Evolutionary conservation across 2,888 invertebrate genomes (phyloP).

Genomic region (Lamellibrachia satsuma): DNA sequence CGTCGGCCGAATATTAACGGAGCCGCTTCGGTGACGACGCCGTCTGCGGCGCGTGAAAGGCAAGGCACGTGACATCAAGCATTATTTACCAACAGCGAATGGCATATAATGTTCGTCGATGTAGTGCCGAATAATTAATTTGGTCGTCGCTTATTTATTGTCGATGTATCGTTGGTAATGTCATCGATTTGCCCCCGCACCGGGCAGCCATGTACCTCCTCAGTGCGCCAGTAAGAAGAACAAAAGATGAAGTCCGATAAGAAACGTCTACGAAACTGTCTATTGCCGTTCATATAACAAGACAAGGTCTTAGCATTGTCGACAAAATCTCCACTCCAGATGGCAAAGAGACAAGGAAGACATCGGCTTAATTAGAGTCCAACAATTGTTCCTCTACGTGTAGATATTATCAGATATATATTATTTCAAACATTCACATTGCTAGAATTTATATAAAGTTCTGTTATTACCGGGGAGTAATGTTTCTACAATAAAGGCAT

Average conservation of each 20-base stretch:
- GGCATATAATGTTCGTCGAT: not conserved
- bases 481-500: not conserved
- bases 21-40: not conserved
- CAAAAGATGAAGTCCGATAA: not conserved
- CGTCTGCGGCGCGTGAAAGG: not conserved
- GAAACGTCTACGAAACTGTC: not conserved
- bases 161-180: conserved; percentile 13
- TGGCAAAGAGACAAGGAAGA: not conserved
- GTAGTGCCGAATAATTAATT: conserved; percentile 4
- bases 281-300: not conserved
- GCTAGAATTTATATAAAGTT: not conserved
- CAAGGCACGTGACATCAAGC: not conserved
- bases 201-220: not conserved
- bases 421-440: not conserved
- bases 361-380: not conserved
- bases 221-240: not conserved
- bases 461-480: not conserved
- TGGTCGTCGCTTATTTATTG: not conserved
- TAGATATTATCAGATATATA: not conserved
- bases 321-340: not conserved
- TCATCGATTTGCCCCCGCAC: not conserved
- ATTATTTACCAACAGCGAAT: conserved; percentile 8
- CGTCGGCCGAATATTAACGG: conserved; percentile 3
- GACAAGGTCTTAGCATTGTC: not conserved
- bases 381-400: not conserved